These are phyloP conservation scores for Platysteira castanea DNA, from an alignment of 2,113 vertebrate genomes.

Conservation along the genomic window DNA sequence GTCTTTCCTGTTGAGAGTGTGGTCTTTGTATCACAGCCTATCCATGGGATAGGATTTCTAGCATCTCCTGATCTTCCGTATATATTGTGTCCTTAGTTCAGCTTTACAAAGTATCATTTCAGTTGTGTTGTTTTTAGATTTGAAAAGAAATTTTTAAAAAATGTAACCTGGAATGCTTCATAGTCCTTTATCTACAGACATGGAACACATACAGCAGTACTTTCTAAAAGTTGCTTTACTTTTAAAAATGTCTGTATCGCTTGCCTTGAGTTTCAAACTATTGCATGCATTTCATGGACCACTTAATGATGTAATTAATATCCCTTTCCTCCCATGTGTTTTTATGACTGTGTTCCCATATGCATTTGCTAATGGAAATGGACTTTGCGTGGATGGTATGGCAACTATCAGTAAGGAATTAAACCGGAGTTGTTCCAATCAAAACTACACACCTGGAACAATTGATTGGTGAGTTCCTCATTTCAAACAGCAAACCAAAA, in stretches of 20 bases:
- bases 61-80: background rate
- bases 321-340: background rate
- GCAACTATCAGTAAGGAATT: slow-evolving; percentile 60
- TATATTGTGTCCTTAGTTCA: background rate
- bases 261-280: background rate
- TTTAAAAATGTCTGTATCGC: background rate
- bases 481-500: background rate
- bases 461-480: slow-evolving; percentile 73
- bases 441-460: slow-evolving; percentile 57
- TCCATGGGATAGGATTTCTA: background rate
- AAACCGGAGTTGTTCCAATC: slow-evolving; percentile 34
- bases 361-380: slow-evolving; percentile 26
- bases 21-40: background rate
- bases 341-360: background rate
- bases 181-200: background rate
- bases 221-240: background rate
- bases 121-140: background rate
- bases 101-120: background rate
- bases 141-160: background rate
- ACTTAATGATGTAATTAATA: slow-evolving; percentile 1
- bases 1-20: background rate
- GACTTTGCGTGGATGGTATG: slow-evolving; percentile 2
- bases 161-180: background rate
- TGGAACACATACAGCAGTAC: background rate
- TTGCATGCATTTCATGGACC: background rate